These are phyloP conservation scores for Synanthedon myopaeformis DNA, from an alignment of 2,888 invertebrate species.

Conservation along the genomic window DNA sequence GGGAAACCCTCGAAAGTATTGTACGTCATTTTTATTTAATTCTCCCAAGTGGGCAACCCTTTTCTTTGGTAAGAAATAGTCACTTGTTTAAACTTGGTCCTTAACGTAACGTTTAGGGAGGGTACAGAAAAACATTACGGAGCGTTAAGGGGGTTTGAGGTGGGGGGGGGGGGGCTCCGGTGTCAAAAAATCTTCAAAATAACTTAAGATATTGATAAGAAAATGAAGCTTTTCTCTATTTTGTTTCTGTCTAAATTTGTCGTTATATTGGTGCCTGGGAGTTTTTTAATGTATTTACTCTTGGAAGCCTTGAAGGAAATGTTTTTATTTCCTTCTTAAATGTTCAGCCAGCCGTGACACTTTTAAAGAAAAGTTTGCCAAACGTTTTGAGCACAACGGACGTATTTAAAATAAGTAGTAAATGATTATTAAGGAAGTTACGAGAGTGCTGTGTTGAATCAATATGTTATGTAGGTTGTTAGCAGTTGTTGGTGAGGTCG, in stretches of 20 bases:
- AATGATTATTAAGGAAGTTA: constrained; percentile 9
- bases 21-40: no score
- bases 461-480: constrained; percentile 43
- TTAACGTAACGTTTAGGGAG: no score
- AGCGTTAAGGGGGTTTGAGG: no score
- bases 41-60: no score
- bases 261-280: background rate
- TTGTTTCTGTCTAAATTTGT: background rate
- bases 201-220: background rate
- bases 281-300: background rate
- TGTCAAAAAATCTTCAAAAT: no score
- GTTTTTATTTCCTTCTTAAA: background rate
- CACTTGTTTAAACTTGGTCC: no score
- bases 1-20: no score
- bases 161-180: no score
- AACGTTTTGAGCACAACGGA: background rate
- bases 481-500: constrained; percentile 21
- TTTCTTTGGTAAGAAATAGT: no score
- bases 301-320: background rate
- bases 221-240: background rate
- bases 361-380: background rate
- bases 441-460: constrained; percentile 18
- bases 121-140: no score
- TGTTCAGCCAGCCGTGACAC: background rate
- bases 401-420: constrained; percentile 1